These are phyloP conservation scores for Patella pellucida DNA, from an alignment of 2,888 invertebrate genomes.

Conservation along the genomic window DNA sequence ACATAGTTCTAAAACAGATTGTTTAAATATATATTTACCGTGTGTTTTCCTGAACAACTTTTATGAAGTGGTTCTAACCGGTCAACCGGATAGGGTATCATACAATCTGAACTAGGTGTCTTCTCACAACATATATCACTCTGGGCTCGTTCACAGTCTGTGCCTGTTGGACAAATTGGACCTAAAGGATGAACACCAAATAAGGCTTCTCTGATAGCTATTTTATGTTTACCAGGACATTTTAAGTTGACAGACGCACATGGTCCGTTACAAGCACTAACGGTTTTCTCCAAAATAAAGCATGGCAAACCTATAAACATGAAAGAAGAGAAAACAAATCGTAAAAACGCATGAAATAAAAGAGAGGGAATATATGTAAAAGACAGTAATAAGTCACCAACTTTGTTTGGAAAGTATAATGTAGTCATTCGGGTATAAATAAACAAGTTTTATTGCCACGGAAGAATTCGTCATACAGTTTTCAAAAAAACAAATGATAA, in stretches of 20 bases:
- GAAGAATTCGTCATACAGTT: no score
- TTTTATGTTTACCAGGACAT: conserved; percentile 30
- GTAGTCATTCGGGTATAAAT: no score
- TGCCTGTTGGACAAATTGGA: conserved; percentile 21
- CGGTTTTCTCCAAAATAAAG: conserved; percentile 30
- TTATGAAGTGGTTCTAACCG: conserved; percentile 34
- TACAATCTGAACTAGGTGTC: conserved; percentile 25
- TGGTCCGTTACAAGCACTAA: conserved; percentile 33
- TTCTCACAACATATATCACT: conserved; percentile 32
- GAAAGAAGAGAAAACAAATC: no score
- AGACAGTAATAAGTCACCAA: no score
- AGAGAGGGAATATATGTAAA: no score
- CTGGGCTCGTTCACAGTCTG: conserved; percentile 5
- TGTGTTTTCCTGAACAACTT: conserved; percentile 31
- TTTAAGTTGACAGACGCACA: conserved; percentile 29
- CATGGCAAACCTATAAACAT: not conserved
- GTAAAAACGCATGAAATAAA: no score
- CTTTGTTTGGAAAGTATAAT: no score
- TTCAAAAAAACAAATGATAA: no score
- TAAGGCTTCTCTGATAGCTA: conserved; percentile 38
- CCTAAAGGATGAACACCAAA: conserved; percentile 30
- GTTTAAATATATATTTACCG: not conserved
- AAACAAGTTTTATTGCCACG: no score
- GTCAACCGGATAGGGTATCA: conserved; percentile 29
- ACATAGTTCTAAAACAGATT: no score